These are phyloP conservation scores for Oplegnathus fasciatus DNA, from an alignment of 2,113 vertebrate genomes.

Conservation along the genomic window DNA sequence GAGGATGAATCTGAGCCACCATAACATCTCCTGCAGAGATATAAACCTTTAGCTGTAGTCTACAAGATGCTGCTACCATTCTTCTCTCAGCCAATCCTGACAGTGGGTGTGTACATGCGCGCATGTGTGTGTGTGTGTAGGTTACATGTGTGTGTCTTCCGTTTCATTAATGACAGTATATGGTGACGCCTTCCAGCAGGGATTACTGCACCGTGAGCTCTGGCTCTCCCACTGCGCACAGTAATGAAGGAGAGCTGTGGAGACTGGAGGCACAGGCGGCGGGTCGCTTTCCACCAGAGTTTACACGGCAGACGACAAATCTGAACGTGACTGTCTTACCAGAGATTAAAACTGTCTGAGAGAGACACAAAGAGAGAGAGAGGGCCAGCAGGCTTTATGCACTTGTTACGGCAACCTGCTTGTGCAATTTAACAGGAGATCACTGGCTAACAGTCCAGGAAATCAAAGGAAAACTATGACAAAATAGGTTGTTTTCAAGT, in stretches of 20 bases:
- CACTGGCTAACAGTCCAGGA: conserved; percentile 32
- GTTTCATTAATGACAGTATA: conserved; percentile 65
- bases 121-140: conserved; percentile 1
- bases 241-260: conserved; percentile 68
- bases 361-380: background rate
- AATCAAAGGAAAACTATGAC: conserved; percentile 10
- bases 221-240: conserved; percentile 57
- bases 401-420: conserved; percentile 35
- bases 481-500: background rate
- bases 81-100: conserved; percentile 7
- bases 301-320: conserved; percentile 53
- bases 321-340: conserved; percentile 64
- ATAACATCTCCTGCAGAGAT: conserved; percentile 51
- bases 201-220: conserved; percentile 61
- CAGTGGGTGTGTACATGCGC: conserved; percentile 11
- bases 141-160: conserved; percentile 30
- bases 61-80: conserved; percentile 35
- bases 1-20: conserved; percentile 46
- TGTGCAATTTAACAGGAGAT: conserved; percentile 34
- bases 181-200: conserved; percentile 62
- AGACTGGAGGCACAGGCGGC: conserved; percentile 43
- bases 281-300: conserved; percentile 53
- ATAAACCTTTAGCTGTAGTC: conserved; percentile 39
- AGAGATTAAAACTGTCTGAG: conserved; percentile 67
- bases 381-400: conserved; percentile 12